Conservation (phyloP, 2,113 vertebrate genomes). For the Sphyrna mokarran region DNA sequence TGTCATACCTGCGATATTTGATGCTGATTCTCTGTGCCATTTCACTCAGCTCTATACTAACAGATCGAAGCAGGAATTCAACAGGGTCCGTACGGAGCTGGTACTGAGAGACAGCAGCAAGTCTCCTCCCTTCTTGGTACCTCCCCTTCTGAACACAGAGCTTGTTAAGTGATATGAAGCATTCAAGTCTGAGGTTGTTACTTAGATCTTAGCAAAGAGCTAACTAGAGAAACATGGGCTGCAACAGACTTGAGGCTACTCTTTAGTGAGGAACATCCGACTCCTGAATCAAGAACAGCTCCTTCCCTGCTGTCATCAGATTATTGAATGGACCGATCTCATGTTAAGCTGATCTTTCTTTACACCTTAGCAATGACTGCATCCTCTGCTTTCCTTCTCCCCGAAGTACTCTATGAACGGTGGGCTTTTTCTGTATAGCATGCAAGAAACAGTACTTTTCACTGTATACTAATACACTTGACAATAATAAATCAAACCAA, state of each 20-base stretch:
- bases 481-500: too few relatives aligned
- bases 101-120: not conserved
- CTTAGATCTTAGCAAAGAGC: not conserved
- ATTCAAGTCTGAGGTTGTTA: not conserved
- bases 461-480: too few relatives aligned
- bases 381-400: too few relatives aligned
- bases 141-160: not conserved
- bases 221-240: not conserved
- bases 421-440: too few relatives aligned
- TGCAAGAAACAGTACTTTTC: too few relatives aligned
- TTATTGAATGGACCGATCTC: too few relatives aligned
- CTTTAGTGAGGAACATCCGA: not conserved
- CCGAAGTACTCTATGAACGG: too few relatives aligned
- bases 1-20: slow-evolving; percentile 11
- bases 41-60: not conserved
- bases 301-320: too few relatives aligned
- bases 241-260: not conserved
- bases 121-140: slow-evolving; percentile 11
- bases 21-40: not conserved
- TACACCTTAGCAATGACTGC: too few relatives aligned
- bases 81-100: not conserved
- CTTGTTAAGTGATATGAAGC: not conserved
- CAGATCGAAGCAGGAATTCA: not conserved
- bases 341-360: too few relatives aligned
- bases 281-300: too few relatives aligned